Percentiles rank a stretch among this genome's conserved stretches.
These are phyloP conservation scores for Mormyrops attenuatus DNA, from an alignment of 2,797 vertebrate species.

Conservation along the genomic window DNA sequence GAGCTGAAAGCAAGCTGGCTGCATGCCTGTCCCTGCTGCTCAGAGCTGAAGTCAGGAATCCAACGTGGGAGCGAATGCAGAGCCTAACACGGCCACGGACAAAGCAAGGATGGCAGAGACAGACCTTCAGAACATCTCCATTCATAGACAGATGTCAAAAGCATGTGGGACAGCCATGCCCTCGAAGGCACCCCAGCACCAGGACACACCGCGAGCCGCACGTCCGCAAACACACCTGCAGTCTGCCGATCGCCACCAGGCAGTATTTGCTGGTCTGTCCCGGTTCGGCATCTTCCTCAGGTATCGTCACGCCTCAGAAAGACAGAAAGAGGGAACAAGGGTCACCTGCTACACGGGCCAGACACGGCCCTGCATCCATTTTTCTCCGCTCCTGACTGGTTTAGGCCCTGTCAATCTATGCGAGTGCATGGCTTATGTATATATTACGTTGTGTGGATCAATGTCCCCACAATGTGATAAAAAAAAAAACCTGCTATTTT, in stretches of 20 bases:
- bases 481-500: background rate
- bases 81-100: background rate
- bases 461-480: background rate
- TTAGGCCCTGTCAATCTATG: background rate
- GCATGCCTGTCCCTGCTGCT: background rate
- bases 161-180: background rate
- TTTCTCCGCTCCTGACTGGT: background rate
- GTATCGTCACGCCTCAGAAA: constrained; percentile 86
- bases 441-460: background rate
- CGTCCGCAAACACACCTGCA: constrained; percentile 71
- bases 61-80: background rate
- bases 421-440: background rate
- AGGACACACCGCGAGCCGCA: background rate
- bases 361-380: background rate
- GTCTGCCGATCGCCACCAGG: constrained; percentile 93
- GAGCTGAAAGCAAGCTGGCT: background rate
- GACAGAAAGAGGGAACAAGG: background rate
- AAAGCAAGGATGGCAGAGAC: background rate
- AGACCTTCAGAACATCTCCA: background rate
- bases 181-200: background rate
- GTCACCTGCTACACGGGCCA: background rate
- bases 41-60: background rate
- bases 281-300: constrained; percentile 89
- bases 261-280: constrained; percentile 95
- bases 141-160: background rate